Conservation (phyloP, 2,797 vertebrate species). For the Morus bassanus region DNA sequence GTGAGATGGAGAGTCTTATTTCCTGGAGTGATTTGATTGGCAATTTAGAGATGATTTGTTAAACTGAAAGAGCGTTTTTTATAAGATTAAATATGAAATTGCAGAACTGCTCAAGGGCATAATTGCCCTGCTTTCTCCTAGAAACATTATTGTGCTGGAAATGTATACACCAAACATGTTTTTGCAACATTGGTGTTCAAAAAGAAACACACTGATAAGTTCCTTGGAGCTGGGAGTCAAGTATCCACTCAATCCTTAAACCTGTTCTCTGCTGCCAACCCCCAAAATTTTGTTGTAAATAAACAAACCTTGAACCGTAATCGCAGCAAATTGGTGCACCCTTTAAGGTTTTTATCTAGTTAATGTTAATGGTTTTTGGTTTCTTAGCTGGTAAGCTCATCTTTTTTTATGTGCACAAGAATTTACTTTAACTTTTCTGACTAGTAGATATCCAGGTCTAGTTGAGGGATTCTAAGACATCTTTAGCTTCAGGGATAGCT, state of each 20-base stretch:
- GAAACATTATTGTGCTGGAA: background rate
- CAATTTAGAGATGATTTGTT: constrained; percentile 47
- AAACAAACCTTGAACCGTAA: background rate
- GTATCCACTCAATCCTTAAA: background rate
- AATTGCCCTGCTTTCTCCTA: constrained; percentile 19
- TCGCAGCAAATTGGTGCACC: background rate
- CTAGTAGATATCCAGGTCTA: background rate
- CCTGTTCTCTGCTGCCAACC: background rate
- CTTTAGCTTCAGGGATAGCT: background rate
- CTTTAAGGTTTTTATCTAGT: background rate
- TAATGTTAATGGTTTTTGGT: background rate
- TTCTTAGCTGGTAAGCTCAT: background rate
- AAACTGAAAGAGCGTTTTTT: constrained; percentile 9
- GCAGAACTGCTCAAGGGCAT: constrained; percentile 21
- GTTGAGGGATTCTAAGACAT: background rate
- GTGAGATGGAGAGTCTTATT: background rate
- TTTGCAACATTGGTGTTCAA: background rate
- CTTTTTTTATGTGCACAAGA: background rate
- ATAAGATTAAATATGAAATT: constrained; percentile 45
- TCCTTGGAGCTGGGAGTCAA: background rate
- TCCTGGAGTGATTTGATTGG: constrained; percentile 51
- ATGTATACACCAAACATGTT: background rate
- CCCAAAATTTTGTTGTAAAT: background rate
- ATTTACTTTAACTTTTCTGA: background rate
- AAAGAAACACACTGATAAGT: background rate